Evolutionary conservation across 2,113 vertebrate species (phyloP), one percentile per base, ranked within the genome.

Genomic region (Theristicus caerulescens): DNA sequence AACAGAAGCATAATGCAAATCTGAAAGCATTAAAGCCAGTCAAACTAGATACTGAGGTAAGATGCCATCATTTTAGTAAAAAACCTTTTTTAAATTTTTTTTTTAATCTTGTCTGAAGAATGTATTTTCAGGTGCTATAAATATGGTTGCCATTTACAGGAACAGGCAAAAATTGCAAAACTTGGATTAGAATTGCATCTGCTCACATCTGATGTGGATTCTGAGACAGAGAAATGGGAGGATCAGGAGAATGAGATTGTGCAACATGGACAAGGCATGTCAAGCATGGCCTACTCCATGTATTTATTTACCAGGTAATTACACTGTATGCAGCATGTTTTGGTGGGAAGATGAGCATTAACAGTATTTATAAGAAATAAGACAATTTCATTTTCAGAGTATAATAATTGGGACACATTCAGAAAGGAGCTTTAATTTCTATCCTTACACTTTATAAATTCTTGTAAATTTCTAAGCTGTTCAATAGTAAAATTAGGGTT

Each of bases 271-370:
- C 99, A 99, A 97, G 99, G 98, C 96, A 98, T 99, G 97, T 99
- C 99, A 97, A 99, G 99, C 76, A 98, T 99, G 99, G 99, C 99
- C 25, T 99, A 99, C 96, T 99, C 98, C 90, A 99, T 99, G 94
- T 99, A 99, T 96, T 98, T 99, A 95, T 99, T 99, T 96, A 99
- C 99, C 96, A 99, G 99, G 99, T 99, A 98, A 98, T 81, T 79
- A 67, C n/a, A 49, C 12, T 66, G 27, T 18, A 34, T 3, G 1
- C 8, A 19, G 24, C 25, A 20, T 11, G 38, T 72, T 72, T 79
- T 52, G 49, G 15, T 65, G 59, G 49, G 46, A 9, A 80, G 36
- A 86, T 18, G 5, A 65, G 38, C 16, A 69, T 47, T 87, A 73
- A 62, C 25, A 73, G 34, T 29, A 6, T 52, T 88, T 9, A 15